A percentile compares a stretch with the other conserved stretches of the same genome.
Evolutionary conservation across 35 echinoderm and acorn worm genomes (phyloP).

Genomic region (Ophioderma brevispina): DNA sequence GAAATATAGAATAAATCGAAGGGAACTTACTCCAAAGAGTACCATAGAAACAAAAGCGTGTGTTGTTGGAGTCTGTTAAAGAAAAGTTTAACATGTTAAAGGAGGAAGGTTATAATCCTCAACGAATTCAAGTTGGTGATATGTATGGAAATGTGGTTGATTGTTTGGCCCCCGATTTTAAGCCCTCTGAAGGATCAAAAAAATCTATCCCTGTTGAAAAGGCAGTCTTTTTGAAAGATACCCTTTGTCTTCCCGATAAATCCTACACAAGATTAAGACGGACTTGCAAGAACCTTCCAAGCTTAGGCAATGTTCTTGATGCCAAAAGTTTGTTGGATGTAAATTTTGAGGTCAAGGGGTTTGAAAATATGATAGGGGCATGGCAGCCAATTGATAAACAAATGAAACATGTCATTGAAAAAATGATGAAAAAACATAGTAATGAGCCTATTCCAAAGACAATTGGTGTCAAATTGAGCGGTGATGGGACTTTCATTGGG

Average conservation of each 20-base stretch:
- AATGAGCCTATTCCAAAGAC: background rate
- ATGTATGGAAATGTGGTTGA: background rate
- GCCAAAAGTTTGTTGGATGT: background rate
- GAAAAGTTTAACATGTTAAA: background rate
- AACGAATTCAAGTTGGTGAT: background rate
- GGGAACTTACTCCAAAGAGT: background rate
- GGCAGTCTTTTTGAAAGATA: slow-evolving; percentile 3
- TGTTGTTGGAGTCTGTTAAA: background rate
- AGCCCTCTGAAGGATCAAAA: background rate
- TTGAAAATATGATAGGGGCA: slow-evolving; percentile 1
- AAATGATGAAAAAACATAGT: background rate
- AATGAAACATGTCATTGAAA: background rate
- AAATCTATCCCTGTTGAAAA: background rate
- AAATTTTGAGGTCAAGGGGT: background rate
- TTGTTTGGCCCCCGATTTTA: background rate
- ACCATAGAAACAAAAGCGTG: background rate
- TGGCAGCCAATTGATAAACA: background rate
- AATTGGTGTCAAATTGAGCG: slow-evolving; percentile 15
- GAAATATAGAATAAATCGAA: background rate
- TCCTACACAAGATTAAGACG: background rate
- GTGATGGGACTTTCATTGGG: slow-evolving; percentile 10
- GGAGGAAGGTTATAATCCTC: background rate
- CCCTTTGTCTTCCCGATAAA: background rate
- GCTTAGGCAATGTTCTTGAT: background rate
- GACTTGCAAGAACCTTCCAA: background rate